Percentiles rank a stretch among this genome's conserved stretches.
These are phyloP conservation scores for Lophotriccus pileatus DNA, from an alignment of 2,797 vertebrate genomes.

Conservation along the genomic window DNA sequence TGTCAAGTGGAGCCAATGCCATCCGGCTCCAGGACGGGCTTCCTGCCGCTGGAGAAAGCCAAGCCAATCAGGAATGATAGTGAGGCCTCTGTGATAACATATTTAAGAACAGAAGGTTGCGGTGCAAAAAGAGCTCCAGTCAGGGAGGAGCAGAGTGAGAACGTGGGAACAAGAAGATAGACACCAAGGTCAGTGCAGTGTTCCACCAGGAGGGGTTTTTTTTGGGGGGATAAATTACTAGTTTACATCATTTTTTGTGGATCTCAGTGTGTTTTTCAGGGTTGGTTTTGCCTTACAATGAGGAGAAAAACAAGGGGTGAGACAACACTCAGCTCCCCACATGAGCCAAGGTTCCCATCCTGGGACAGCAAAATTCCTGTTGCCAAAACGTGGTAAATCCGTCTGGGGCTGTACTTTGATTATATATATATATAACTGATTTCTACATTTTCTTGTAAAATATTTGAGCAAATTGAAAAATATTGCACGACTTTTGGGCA, in stretches of 20 bases:
- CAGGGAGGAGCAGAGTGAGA: no score
- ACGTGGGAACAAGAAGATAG: no score
- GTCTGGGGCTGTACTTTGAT: background rate
- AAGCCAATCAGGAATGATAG: no score
- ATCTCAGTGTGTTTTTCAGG: conserved; percentile 37
- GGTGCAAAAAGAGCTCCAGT: no score
- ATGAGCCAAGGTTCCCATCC: background rate
- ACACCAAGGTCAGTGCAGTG: no score
- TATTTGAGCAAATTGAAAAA: conserved; percentile 66
- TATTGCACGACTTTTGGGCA: conserved; percentile 71
- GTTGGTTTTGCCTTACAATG: conserved; percentile 69
- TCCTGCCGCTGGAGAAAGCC: no score
- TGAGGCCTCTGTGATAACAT: no score
- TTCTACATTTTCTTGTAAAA: conserved; percentile 71
- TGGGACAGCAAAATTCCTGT: conserved; percentile 58
- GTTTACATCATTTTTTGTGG: background rate
- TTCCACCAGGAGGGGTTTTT: background rate
- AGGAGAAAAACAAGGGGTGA: background rate
- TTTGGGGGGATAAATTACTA: background rate
- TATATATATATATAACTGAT: no score
- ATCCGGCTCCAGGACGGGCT: no score
- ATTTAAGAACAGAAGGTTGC: no score
- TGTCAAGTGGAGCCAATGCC: no score
- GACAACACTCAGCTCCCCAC: background rate
- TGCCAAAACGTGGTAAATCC: conserved; percentile 66